Percentiles rank a stretch among this genome's conserved stretches.
phyloP scores from a whole-genome alignment of 2,888 invertebrate species.

The Epinotia ramella region DNA sequence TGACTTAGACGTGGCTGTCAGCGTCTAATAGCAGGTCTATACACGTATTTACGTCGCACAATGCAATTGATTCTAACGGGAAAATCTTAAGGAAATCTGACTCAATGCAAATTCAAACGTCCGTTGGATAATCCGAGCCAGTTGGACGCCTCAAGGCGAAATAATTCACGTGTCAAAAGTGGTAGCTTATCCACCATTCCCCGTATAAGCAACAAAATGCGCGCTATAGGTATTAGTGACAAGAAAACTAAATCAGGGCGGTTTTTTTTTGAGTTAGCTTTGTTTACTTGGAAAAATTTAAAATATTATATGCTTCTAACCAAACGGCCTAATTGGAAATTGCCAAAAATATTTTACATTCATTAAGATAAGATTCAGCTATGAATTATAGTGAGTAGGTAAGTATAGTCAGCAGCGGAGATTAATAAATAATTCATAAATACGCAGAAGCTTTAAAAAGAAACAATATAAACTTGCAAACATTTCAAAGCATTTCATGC shows the following conservation, averaged over 20 bases:
- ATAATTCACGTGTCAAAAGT: slow-evolving; percentile 14
- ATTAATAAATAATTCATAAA: background rate
- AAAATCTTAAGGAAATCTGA: slow-evolving; percentile 29
- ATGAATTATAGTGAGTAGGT: too few relatives aligned
- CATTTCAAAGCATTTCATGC: slow-evolving; percentile 7
- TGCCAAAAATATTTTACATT: background rate
- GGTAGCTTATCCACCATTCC: slow-evolving; percentile 19
- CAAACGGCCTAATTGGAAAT: background rate
- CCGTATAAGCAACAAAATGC: slow-evolving; percentile 13
- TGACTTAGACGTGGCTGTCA: background rate
- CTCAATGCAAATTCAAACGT: slow-evolving; percentile 4
- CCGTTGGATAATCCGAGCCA: slow-evolving; percentile 15
- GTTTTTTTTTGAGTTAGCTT: too few relatives aligned
- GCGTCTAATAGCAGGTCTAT: background rate
- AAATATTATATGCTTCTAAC: too few relatives aligned
- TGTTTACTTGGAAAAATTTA: too few relatives aligned
- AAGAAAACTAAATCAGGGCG: background rate
- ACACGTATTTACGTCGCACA: background rate
- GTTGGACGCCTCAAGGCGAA: slow-evolving; percentile 14
- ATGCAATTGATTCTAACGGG: background rate
- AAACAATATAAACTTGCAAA: slow-evolving; percentile 12
- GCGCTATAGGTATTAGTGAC: slow-evolving; percentile 19
- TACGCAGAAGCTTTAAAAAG: background rate
- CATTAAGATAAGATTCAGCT: too few relatives aligned
- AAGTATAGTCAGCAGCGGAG: background rate